phyloP scores from a whole-genome alignment of 2,797 vertebrate genomes.

The Xiphophorus birchmanni region DNA sequence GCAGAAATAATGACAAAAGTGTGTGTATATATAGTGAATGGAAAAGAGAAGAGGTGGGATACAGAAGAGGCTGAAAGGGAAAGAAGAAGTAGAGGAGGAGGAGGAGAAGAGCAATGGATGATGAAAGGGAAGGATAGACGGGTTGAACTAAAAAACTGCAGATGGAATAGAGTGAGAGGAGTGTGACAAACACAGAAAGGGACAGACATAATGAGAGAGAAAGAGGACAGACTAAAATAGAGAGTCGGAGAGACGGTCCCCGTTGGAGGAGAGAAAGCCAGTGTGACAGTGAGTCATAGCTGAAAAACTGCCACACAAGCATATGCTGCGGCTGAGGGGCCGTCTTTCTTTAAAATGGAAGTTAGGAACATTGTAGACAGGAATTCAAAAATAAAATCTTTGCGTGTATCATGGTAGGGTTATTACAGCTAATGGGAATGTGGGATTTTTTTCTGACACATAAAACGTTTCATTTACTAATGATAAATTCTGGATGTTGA shows the following conservation, averaged over 20 bases:
- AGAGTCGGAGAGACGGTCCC: conserved; percentile 50
- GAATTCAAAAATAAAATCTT: conserved; percentile 21
- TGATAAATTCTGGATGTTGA: not conserved
- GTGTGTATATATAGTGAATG: conserved; percentile 33
- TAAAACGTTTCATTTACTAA: not conserved
- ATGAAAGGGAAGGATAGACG: conserved; percentile 31
- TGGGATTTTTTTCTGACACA: no score
- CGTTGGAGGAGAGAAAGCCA: conserved; percentile 51
- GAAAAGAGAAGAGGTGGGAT: conserved; percentile 46
- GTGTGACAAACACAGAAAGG: conserved; percentile 33
- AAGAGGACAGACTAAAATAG: conserved; percentile 47
- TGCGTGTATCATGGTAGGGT: conserved; percentile 49
- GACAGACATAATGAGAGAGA: conserved; percentile 50
- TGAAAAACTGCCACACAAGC: conserved; percentile 68
- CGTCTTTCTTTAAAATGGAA: conserved; percentile 72
- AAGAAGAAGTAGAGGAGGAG: conserved; percentile 1
- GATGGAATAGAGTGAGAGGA: conserved; percentile 43
- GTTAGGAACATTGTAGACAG: conserved; percentile 49
- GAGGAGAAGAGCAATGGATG: conserved; percentile 27
- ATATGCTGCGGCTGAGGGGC: conserved; percentile 67
- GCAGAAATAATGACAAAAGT: conserved; percentile 53
- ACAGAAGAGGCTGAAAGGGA: conserved; percentile 34
- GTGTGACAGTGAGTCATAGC: conserved; percentile 69
- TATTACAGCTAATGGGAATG: conserved; percentile 44
- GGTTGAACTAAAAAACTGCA: conserved; percentile 28